phyloP scores from a whole-genome alignment of 2,113 vertebrate genomes.

The Eurypyga helias region DNA sequence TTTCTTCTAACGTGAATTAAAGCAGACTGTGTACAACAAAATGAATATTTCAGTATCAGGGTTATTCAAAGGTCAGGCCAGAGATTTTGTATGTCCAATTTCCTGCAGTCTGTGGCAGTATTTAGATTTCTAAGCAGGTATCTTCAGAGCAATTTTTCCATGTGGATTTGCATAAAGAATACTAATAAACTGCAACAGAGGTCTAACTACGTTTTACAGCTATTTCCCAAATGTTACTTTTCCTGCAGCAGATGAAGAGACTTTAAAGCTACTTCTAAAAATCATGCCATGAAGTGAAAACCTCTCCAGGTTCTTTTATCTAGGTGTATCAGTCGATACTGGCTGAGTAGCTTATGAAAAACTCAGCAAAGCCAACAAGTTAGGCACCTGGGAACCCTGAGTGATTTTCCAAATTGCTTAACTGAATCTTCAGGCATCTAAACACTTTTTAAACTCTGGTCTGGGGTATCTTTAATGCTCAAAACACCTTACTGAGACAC shows the following conservation, averaged over 20 bases:
- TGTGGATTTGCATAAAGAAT: background rate
- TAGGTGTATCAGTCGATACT: background rate
- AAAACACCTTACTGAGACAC: background rate
- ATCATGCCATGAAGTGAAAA: background rate
- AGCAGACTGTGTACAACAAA: slow-evolving; percentile 55
- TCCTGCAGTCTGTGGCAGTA: background rate
- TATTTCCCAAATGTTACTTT: background rate
- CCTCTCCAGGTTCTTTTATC: background rate
- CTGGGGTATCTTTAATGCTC: background rate
- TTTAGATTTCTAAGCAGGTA: background rate
- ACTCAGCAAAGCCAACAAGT: background rate
- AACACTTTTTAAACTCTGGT: background rate
- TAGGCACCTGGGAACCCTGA: background rate
- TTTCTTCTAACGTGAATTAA: slow-evolving; percentile 34
- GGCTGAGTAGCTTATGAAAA: background rate
- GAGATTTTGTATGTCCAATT: background rate
- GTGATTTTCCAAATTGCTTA: background rate
- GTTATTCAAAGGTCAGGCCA: slow-evolving; percentile 66
- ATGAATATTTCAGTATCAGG: slow-evolving; percentile 35
- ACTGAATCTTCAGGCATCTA: background rate
- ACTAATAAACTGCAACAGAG: background rate
- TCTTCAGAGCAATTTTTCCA: background rate
- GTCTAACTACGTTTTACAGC: background rate
- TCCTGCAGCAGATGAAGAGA: background rate
- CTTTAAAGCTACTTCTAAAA: slow-evolving; percentile 1